phyloP scores from a whole-genome alignment of 2,888 invertebrate species.

The Lasioglossum leucozonium region DNA sequence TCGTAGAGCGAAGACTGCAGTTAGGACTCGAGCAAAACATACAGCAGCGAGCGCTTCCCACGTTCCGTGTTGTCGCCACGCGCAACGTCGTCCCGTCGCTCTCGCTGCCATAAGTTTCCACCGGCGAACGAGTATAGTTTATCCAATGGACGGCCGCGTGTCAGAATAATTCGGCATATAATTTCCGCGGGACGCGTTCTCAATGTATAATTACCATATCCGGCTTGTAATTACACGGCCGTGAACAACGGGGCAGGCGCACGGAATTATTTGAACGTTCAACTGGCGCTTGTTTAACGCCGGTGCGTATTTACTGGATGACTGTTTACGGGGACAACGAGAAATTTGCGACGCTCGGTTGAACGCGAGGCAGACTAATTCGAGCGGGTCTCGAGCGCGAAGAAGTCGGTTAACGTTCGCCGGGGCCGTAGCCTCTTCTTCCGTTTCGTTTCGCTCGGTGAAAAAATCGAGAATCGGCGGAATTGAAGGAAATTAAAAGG shows the following conservation, averaged over 20 bases:
- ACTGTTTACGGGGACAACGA: slow-evolving; percentile 30
- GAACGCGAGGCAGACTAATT: slow-evolving; percentile 23
- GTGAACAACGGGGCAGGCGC: slow-evolving; percentile 30
- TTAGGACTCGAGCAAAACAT: neutral
- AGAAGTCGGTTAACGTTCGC: slow-evolving; percentile 5
- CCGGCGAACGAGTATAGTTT: neutral
- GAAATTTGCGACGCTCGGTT: slow-evolving; percentile 36
- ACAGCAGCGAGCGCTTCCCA: neutral
- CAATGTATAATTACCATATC: slow-evolving; percentile 20
- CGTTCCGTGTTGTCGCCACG: neutral
- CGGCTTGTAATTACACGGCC: neutral
- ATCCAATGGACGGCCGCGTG: neutral
- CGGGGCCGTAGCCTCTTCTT: neutral
- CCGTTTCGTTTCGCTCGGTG: slow-evolving; percentile 2
- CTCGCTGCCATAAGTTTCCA: neutral
- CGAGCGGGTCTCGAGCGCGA: neutral
- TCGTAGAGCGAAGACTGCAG: neutral
- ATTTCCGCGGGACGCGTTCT: neutral
- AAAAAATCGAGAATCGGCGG: slow-evolving; percentile 19
- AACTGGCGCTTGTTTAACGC: neutral
- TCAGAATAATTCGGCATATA: slow-evolving; percentile 7
- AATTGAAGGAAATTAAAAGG: slow-evolving; percentile 38
- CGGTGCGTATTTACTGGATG: slow-evolving; percentile 29
- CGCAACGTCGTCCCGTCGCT: neutral
- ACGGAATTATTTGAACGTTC: slow-evolving; percentile 36